Conservation (phyloP, 2,888 invertebrate species). For the Clitarchus hookeri region DNA sequence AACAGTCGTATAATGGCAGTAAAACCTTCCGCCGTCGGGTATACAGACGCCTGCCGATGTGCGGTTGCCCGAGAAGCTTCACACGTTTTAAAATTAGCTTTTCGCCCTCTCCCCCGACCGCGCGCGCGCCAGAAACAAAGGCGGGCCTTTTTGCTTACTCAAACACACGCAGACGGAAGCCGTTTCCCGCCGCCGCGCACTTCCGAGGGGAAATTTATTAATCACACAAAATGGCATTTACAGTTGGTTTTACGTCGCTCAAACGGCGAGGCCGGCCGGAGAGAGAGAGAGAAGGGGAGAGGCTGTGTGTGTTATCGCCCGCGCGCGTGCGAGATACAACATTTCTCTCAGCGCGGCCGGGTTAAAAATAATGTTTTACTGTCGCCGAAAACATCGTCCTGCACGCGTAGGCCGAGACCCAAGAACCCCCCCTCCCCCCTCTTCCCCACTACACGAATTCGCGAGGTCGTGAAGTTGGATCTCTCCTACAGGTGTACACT, state of each 20-base stretch:
- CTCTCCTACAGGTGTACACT: too few relatives aligned
- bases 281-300: too few relatives aligned
- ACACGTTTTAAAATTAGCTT: not conserved
- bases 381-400: not conserved
- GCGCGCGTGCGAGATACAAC: slow-evolving; percentile 4
- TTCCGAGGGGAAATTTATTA: slow-evolving; percentile 40
- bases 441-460: not conserved
- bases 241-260: slow-evolving; percentile 41
- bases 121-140: slow-evolving; percentile 14
- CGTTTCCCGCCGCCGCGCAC: not conserved
- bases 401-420: not conserved
- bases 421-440: not conserved
- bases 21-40: slow-evolving; percentile 16
- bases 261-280: too few relatives aligned
- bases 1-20: slow-evolving; percentile 24
- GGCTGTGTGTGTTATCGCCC: not conserved
- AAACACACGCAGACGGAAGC: slow-evolving; percentile 6
- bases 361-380: not conserved
- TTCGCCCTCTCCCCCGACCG: not conserved
- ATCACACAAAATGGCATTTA: slow-evolving; percentile 44
- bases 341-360: not conserved
- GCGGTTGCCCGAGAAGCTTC: not conserved
- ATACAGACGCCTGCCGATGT: slow-evolving; percentile 16
- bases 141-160: slow-evolving; percentile 9
- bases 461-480: too few relatives aligned